These are phyloP conservation scores for Pogonocichla stellata DNA, from an alignment of 2,113 vertebrate species.

Conservation along the genomic window DNA sequence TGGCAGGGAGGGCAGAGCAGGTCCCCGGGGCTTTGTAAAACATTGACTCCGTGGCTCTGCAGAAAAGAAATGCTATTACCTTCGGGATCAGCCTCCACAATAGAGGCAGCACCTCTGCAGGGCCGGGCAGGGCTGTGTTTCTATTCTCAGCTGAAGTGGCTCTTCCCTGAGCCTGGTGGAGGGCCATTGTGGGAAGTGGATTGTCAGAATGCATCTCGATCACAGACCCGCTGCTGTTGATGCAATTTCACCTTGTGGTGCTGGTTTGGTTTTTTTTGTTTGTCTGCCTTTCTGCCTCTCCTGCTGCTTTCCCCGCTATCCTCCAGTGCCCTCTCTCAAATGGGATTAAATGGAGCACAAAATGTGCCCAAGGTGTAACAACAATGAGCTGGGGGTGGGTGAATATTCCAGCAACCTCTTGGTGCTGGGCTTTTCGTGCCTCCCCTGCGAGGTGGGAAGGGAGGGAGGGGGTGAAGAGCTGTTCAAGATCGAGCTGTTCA, in stretches of 20 bases:
- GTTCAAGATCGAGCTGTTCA: not conserved
- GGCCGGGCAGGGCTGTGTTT: not conserved
- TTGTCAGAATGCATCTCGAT: not conserved
- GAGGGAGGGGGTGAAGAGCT: not conserved
- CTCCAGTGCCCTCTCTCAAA: conserved; percentile 37
- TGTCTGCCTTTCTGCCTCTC: not conserved
- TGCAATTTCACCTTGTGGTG: conserved; percentile 37
- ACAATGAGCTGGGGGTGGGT: not conserved
- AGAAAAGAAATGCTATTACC: not conserved
- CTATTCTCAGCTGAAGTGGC: conserved; percentile 41
- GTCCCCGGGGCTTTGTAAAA: not conserved
- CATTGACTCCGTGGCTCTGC: not conserved
- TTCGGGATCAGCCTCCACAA: not conserved
- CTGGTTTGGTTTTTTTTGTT: not conserved
- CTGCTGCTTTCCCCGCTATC: not conserved
- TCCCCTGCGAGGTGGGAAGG: not conserved
- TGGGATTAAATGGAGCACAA: conserved; percentile 61
- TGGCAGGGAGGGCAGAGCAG: not conserved
- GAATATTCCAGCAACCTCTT: not conserved
- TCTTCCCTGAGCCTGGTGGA: conserved; percentile 21
- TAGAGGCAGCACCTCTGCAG: conserved; percentile 2
- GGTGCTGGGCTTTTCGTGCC: not conserved
- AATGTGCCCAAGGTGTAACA: conserved; percentile 10
- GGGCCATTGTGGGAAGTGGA: conserved; percentile 36
- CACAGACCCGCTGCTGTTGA: not conserved